Evolutionary conservation across 2,113 vertebrate species (phyloP).

Genomic region (Regulus satrapa): DNA sequence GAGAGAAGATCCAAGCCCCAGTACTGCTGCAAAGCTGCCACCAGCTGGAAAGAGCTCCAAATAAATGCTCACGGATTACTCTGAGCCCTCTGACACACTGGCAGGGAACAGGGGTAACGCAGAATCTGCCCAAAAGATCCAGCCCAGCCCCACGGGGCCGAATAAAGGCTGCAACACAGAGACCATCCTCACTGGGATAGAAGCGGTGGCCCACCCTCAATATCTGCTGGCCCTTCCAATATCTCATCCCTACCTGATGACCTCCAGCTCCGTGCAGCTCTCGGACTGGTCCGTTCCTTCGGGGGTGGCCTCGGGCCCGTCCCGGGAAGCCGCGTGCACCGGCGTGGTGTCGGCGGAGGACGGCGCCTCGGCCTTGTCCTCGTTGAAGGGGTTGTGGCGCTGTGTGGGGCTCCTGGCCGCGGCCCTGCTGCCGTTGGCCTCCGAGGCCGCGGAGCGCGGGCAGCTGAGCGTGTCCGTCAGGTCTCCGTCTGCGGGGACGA

Average conservation of each 20-base stretch:
- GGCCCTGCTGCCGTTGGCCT: conserved; percentile 68
- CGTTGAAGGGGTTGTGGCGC: conserved; percentile 91
- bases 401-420: conserved; percentile 78
- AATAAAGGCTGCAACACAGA: neutral
- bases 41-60: neutral
- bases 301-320: conserved; percentile 22
- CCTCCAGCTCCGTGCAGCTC: conserved; percentile 83
- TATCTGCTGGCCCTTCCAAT: too few species aligned
- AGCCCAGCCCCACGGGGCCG: neutral
- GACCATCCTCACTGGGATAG: fast-evolving
- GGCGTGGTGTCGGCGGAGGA: conserved; percentile 86
- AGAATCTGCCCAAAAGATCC: neutral
- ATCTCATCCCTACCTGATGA: conserved; percentile 83
- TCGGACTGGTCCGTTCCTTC: conserved; percentile 70
- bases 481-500: conserved; percentile 83
- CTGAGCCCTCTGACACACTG: neutral
- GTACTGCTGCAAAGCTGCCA: neutral
- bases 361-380: conserved; percentile 69
- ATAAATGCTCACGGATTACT: neutral
- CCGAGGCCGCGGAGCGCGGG: conserved; percentile 78
- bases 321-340: conserved; percentile 72
- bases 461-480: conserved; percentile 89
- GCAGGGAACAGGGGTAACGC: neutral
- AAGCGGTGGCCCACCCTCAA: neutral
- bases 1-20: neutral